Conservation (phyloP, 1,140 invertebrate species). For the Eubasilissa regina region DNA sequence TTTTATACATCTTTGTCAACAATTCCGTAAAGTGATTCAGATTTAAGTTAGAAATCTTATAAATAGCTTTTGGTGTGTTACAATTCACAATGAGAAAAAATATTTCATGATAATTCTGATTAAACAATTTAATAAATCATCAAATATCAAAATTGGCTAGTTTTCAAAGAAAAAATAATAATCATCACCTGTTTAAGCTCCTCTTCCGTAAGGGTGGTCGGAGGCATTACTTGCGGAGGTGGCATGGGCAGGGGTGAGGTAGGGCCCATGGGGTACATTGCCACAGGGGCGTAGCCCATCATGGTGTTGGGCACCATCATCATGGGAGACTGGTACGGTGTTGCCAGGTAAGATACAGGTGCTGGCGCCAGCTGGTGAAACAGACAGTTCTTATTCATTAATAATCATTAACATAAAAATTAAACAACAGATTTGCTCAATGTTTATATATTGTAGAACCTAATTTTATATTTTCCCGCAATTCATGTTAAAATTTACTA, state of each 20-base stretch:
- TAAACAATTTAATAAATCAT: not conserved
- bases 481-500: too few relatives aligned
- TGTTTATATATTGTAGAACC: too few relatives aligned
- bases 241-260: constrained; percentile 60
- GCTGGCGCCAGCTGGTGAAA: constrained; percentile 65
- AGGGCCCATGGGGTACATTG: constrained; percentile 62
- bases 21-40: too few relatives aligned
- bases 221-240: constrained; percentile 63
- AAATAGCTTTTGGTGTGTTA: too few relatives aligned
- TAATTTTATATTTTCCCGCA: too few relatives aligned
- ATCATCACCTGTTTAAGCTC: constrained; percentile 83
- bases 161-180: not conserved
- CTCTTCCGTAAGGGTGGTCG: constrained; percentile 75
- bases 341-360: constrained; percentile 58
- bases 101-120: too few relatives aligned
- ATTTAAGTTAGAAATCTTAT: too few relatives aligned
- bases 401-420: not conserved
- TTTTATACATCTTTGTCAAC: too few relatives aligned
- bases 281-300: constrained; percentile 70
- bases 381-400: too few relatives aligned
- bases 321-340: constrained; percentile 71
- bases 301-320: constrained; percentile 77
- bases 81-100: too few relatives aligned
- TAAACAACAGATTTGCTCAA: too few relatives aligned
- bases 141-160: not conserved